Evolutionary conservation across 2,797 vertebrate genomes (phyloP), one percentile per base, ranked within the genome.

Genomic region (Eulemur coronatus): DNA sequence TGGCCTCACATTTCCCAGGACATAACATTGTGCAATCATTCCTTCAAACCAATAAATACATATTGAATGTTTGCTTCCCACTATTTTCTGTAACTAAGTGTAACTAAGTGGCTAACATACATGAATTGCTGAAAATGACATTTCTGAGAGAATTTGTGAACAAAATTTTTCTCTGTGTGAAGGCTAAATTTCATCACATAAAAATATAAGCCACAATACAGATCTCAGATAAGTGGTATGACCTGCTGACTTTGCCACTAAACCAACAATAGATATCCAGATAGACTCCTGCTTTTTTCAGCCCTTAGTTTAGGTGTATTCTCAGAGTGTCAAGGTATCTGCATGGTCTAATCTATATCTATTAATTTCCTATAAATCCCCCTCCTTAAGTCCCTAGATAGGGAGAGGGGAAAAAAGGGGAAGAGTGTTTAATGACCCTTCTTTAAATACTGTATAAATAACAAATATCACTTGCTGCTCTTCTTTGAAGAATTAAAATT

Each of bases 401-500:
- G 50, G 84, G 9, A 73, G 2, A 9, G 13, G 22, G 14, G 13
- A 22, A 38, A 63, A 63, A 14, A 15, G 26, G 76, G n/a, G 13
- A 11, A 55, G 50, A 69, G 8, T 96, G 59, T 20, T 87, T 86
- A 91, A 78, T 67, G 72, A 94, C 24, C 35, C 18, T 59, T 75
- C 57, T 88, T 94, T 81, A 94, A 93, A 81, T 91, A 80, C 50
- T 15, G 22, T 61, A 95, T 81, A 95, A 84, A 79, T 69, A 96
- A 81, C 43, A 94, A 97, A 96, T 82, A 84, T 28, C 30, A 94
- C 80, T 84, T 88, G 41, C 61, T 94, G 48, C 15, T 97, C 88
- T 79, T 96, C 76, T 94, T 91, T 93, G 65, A 95, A 97, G 81
- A 97, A 96, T 96, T 95, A 92, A 94, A 96, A 97, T 95, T 90